Evolutionary conservation across 1,140 invertebrate genomes (phyloP), one percentile per base, ranked within the genome.

Genomic region (Scaptomyza hsui): DNA sequence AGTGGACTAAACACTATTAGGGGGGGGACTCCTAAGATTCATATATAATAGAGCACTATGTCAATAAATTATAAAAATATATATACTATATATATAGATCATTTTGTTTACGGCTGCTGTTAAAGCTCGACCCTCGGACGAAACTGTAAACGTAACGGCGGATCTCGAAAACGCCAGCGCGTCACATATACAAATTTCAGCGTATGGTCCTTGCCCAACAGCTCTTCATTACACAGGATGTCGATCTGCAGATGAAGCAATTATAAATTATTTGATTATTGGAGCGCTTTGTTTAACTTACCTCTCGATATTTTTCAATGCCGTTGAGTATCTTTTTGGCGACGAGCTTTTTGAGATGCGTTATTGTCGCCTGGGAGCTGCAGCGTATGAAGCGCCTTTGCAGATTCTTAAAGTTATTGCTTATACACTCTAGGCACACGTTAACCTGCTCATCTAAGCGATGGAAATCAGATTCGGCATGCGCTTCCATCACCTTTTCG

Each of bases 141-240:
- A 92, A 97, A 98, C 83, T 97, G 96, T 74, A 98, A 92, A 70
- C 95, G 94, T 39, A 98, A 92, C 1, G 97, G 97, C 47, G 96
- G 96, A 91, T 97, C 97, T 79, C 97, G 95, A 93, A 98, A 98
- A 92, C 98, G 95, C 98, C 98, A 99, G 82, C 98, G 94, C 35
- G 99, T 99, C 12, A 99, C 97, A 89, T 97, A 97, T 29, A 99
- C 98, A 93, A 99, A 99, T 92, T 99, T 99, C 55, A 99, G 93
- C 32, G 98, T 99, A 91, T 99, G 99, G 92, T 99, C 98, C 92
- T 99, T 99, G 39, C 98, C 99, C 91, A 99, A 92, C 67, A 99
- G 93, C 94, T 99, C 98, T 91, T 99, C 96, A 93, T 99, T 99
- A 93, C 98, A 99, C 89, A 99, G 93, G 90, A 99, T 98, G 93